These are phyloP conservation scores for Oxyruncus cristatus DNA, from an alignment of 2,113 vertebrate genomes.

Conservation along the genomic window DNA sequence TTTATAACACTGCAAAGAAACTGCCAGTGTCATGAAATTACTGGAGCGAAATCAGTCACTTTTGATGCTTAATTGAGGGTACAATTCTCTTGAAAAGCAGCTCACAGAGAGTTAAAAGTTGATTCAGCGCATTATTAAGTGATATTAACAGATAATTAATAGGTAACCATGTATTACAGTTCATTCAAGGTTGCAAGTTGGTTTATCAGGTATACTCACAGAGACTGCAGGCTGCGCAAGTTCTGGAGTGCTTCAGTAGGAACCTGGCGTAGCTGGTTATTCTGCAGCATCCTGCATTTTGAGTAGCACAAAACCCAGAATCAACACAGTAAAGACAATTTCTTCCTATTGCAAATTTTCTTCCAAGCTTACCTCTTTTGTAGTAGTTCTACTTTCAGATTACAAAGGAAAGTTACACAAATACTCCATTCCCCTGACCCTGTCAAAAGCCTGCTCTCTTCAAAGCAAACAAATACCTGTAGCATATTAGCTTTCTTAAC, in stretches of 20 bases:
- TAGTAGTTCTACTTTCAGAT: not conserved
- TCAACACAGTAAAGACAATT: not conserved
- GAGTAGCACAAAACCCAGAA: constrained; percentile 18
- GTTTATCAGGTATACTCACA: constrained; percentile 77
- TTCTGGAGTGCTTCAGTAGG: constrained; percentile 86
- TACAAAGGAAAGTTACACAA: not conserved
- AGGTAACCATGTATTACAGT: not conserved
- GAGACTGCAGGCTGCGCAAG: constrained; percentile 86
- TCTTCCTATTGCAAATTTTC: not conserved
- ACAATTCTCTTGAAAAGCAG: not conserved
- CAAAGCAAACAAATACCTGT: not conserved
- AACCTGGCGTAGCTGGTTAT: constrained; percentile 87
- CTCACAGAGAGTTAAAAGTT: not conserved
- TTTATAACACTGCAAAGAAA: not conserved
- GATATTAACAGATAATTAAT: not conserved
- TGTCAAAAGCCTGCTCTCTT: not conserved
- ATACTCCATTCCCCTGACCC: not conserved
- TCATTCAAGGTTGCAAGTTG: not conserved
- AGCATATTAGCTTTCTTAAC: not conserved
- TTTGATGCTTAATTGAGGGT: constrained; percentile 2
- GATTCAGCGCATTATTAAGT: not conserved
- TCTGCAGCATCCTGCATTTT: constrained; percentile 88
- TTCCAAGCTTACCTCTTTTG: not conserved
- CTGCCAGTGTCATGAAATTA: not conserved
- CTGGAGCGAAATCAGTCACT: not conserved